phyloP scores from a whole-genome alignment of 2,113 vertebrate species.

The Coptodon bakossiorum region DNA sequence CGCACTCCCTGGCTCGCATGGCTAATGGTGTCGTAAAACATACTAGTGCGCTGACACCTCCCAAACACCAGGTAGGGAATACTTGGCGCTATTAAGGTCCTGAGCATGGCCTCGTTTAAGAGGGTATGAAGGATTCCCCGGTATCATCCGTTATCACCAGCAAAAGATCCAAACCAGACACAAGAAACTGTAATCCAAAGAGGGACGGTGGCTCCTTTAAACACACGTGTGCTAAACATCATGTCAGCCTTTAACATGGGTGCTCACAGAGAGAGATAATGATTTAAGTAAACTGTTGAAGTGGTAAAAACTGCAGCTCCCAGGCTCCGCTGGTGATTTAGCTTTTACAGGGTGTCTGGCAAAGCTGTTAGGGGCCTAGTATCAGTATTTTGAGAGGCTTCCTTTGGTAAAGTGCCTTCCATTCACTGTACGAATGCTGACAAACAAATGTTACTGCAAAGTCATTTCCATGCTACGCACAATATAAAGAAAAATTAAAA shows the following conservation, averaged over 20 bases:
- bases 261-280: slow-evolving; percentile 22
- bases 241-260: slow-evolving; percentile 17
- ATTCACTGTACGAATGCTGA: not conserved
- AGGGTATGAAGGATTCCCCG: slow-evolving; percentile 61
- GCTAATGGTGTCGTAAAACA: slow-evolving; percentile 76
- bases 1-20: slow-evolving; percentile 59
- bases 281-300: slow-evolving; percentile 46
- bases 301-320: slow-evolving; percentile 21
- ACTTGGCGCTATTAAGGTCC: slow-evolving; percentile 57
- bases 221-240: not conserved
- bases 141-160: slow-evolving; percentile 35
- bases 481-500: not conserved
- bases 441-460: not conserved
- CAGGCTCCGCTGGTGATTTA: not conserved
- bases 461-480: not conserved
- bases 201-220: not conserved
- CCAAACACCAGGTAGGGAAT: slow-evolving; percentile 67
- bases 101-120: slow-evolving; percentile 63
- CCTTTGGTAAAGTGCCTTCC: not conserved
- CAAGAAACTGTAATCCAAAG: not conserved
- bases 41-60: slow-evolving; percentile 56
- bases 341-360: slow-evolving; percentile 33
- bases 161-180: slow-evolving; percentile 24
- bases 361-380: not conserved
- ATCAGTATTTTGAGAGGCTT: not conserved